Conservation (phyloP, 1,140 invertebrate genomes). For the Spodoptera litura region DNA sequence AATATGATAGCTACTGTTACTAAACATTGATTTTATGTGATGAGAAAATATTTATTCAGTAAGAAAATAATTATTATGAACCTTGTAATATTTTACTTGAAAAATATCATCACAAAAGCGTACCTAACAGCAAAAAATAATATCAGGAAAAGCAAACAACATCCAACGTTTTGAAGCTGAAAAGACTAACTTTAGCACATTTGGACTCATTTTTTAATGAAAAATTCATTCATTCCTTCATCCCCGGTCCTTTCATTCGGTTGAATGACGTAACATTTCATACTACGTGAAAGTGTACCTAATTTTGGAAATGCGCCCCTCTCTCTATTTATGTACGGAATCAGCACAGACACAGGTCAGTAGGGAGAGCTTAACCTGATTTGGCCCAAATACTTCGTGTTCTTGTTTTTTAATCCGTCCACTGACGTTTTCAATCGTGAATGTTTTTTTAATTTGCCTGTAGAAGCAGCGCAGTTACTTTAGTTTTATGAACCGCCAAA, state of each 20-base stretch:
- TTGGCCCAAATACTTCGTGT: not conserved
- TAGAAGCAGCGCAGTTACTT: no score
- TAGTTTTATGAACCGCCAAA: no score
- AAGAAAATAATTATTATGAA: no score
- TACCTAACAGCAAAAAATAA: not conserved
- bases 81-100: not conserved
- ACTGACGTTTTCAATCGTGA: no score
- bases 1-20: not conserved
- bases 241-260: conserved; percentile 27
- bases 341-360: conserved; percentile 10
- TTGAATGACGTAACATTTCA: conserved; percentile 33
- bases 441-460: no score
- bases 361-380: not conserved
- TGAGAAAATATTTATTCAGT: no score
- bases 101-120: not conserved
- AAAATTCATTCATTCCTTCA: conserved; percentile 35
- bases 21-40: no score
- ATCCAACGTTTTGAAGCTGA: conserved; percentile 10
- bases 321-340: not conserved
- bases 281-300: conserved; percentile 28
- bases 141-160: conserved; percentile 1
- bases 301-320: conserved; percentile 37
- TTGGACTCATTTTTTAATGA: conserved; percentile 13
- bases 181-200: conserved; percentile 19
- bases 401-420: not conserved